These are phyloP conservation scores for Conus betulinus DNA, from an alignment of 1,140 invertebrate species.

Conservation along the genomic window DNA sequence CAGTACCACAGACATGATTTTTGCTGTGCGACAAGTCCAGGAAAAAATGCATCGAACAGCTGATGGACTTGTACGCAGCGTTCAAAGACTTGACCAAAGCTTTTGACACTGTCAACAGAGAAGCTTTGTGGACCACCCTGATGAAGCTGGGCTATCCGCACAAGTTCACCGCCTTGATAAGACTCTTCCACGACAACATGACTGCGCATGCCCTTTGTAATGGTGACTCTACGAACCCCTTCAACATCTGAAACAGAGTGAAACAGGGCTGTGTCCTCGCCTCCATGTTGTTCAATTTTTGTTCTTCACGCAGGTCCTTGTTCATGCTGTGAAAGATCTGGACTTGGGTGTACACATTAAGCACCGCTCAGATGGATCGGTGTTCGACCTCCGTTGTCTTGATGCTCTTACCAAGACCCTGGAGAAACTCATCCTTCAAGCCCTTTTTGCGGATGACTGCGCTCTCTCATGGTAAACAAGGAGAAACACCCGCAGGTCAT, in stretches of 20 bases:
- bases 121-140: too few species aligned
- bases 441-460: slow-evolving; percentile 34
- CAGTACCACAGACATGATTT: too few species aligned
- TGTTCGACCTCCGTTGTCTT: neutral
- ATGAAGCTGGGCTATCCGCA: too few species aligned
- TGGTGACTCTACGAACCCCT: slow-evolving; percentile 19
- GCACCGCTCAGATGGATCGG: too few species aligned
- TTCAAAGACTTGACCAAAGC: too few species aligned
- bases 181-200: slow-evolving; percentile 16
- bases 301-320: slow-evolving; percentile 40
- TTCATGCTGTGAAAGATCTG: slow-evolving; percentile 11
- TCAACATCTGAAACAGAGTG: slow-evolving; percentile 32
- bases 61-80: neutral
- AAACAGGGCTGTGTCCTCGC: slow-evolving; percentile 46
- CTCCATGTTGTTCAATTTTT: slow-evolving; percentile 41
- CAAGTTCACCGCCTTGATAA: too few species aligned
- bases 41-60: slow-evolving; percentile 25
- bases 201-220: neutral
- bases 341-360: too few species aligned
- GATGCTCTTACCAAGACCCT: slow-evolving; percentile 12
- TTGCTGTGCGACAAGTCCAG: neutral
- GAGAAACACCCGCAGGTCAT: slow-evolving; percentile 10
- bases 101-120: too few species aligned
- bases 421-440: slow-evolving; percentile 29
- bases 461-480: slow-evolving; percentile 30